Base-by-base conservation (phyloP, 2,888 invertebrate genomes). In the Amphipyra berbera region DNA sequence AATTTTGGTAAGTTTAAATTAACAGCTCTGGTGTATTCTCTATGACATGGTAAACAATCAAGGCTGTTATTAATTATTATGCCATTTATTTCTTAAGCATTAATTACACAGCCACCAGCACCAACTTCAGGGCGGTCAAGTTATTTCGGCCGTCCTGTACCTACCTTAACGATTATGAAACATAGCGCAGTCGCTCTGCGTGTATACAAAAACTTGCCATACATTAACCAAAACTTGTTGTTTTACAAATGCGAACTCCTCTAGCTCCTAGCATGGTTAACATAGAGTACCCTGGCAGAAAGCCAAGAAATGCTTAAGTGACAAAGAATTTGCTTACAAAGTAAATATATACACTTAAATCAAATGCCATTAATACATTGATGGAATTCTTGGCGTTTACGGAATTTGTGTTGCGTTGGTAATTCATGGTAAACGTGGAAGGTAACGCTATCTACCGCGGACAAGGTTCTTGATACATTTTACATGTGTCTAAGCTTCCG, bases 301-400 rank as follows among this genome's bases (percentile, higher is more conserved):
- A 8, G 41, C 70, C 70, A 71, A 70, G 57, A 46, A 55, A 49
- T 33, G 37, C 40, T 49, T 33, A 8, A 38, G 40, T 40, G 27
- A 13, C 52, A 68, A 74, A 60, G 54, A 52, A 69, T 74, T 61
- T 12, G 6, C 21, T 3, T 40, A 44, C 65, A 5, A 58, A 70
- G 65, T 75, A 70, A 58, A 75, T 70, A 52, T 58, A 69, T 55
- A 70, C 76, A 70, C 54, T 75, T 71, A 57, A 75, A 73, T 68
- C 69, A 68, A 69, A 70, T 70, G 71, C 48, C 64, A 70, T 70
- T 63, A 53, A 70, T 47, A 76, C 41, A 61, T 60, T 76, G 60
- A 60, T 41, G 37, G 48, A 56, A 45, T 30, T 45, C 42, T 45
- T 38, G 66, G 72, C 33, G 53, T 71, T 60, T 13, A 42, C 12